phyloP scores from a whole-genome alignment of 2,113 vertebrate species.

The Mungos mungo region DNA sequence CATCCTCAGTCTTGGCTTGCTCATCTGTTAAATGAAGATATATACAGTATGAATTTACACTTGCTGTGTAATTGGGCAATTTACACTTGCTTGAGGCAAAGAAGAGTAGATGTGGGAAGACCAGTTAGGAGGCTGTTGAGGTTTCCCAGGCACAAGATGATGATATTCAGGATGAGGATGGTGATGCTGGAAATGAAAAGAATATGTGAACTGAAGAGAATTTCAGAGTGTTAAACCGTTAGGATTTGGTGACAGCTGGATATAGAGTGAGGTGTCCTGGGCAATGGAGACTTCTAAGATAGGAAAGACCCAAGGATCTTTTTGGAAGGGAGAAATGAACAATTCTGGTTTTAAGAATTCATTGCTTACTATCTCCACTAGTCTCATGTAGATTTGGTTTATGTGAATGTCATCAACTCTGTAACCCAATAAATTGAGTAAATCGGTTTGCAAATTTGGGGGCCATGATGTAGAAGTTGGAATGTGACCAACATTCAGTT shows the following conservation, averaged over 20 bases:
- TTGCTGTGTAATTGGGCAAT: not conserved
- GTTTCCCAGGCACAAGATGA: not conserved
- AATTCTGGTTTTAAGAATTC: not conserved
- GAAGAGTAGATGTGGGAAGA: not conserved
- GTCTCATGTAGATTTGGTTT: not conserved
- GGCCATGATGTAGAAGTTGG: not conserved
- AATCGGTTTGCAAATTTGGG: not conserved
- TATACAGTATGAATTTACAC: not conserved
- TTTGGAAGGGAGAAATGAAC: not conserved
- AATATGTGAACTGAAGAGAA: not conserved
- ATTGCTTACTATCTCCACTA: not conserved
- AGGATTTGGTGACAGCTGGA: not conserved
- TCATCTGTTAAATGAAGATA: not conserved
- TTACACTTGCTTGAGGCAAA: not conserved
- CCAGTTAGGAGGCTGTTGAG: not conserved
- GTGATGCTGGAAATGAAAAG: not conserved
- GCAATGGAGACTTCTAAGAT: not conserved
- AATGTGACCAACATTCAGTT: not conserved
- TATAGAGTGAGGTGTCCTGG: not conserved
- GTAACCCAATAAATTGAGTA: not conserved
- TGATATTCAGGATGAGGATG: not conserved
- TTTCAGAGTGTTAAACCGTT: not conserved
- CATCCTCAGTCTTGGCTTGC: not conserved
- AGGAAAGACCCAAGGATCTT: not conserved
- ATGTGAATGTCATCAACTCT: not conserved